Evolutionary conservation across 2,888 invertebrate genomes (phyloP), one percentile per base, ranked within the genome.

Genomic region (Catotricha subobsoleta): DNA sequence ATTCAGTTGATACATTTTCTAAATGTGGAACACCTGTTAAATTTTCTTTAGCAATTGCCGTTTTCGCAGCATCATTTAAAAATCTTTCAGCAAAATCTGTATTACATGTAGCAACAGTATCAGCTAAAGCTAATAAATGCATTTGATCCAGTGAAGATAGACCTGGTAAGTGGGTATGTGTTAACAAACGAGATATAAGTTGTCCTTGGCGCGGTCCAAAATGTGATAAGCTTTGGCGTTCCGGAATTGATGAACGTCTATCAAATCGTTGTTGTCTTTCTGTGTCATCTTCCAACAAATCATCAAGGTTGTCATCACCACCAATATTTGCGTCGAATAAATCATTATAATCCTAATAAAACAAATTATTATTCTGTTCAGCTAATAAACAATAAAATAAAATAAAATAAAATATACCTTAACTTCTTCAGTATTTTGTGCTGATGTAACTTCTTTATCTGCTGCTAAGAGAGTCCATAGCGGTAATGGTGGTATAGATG

Each of bases 101-200:
- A 52, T 88, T 86, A 53, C 88, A 90, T 0, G 88, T 90, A 0
- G 91, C 84, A 1, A 99, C 92, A 0, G 98, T 98, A 55, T 99
- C 98, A 10, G 97, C 97, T 45, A 99, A 62, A 2, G 98, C 98
- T n/a, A 99, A 64, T 45, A 99, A 69, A 63, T 99, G 98, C 97
- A 99, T 98, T 64, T 99, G 98, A 64, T 99, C 98, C 41, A 97
- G 71, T 49, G 92, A 92, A 3, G 90, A 91, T 29, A 95, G 65
- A 0, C 95, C 97, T 1, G 95, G 95, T 25, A 92, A 64, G 61
- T 91, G 91, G 0, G 87, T 88, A 60, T 97, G 95, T 0, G 97
- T 97, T 29, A 99, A 66, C 8, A 97, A 70, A 3, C 88, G 76
- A 0, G 91, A 91, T 9, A 95, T 62, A 10, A 87, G 69, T 44